Evolutionary conservation across 1,140 invertebrate species (phyloP), one percentile per base, ranked within the genome.

Genomic region (Hormaphis cornu): DNA sequence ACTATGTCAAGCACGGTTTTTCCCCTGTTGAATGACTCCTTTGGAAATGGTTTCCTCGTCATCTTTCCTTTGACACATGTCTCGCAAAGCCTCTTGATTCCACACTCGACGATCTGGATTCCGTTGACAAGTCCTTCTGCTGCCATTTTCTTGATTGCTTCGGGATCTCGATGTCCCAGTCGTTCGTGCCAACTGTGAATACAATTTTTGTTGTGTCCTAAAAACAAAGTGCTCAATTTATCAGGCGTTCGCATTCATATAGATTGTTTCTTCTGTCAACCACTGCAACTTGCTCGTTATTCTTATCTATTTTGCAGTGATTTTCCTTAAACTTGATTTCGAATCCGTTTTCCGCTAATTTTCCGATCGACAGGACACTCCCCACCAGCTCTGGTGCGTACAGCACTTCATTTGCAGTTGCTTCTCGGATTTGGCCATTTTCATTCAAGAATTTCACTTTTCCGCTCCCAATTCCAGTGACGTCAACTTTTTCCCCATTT

Each of bases 81-180:
- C 37, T 70, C 61, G 69, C 74, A 76, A 48, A 74, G 48, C 12
- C 28, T 48, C 50, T 44, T 37, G 40, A 52, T 56, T 20, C n/a
- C 14, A 16, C 35, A 22, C 5, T 54, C 9, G n/a, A 48, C n/a
- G 26, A 30, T 24, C 5, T 24, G 24, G 7, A 70, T 12, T 18
- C 44, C 69, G 3, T 72, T 37, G 7, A 70, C 6, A 16, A 70
- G 8, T 18, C 30, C 24, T 3, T 22, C 48, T 18, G 24, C 50
- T 44, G 37, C 24, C 24, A 76, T 24, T 56, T 69, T 73, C 42
- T 72, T 72, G 9, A 76, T 30, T 37, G 40, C 46, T 22, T 71
- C 52, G 18, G 70, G 66, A 70, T 71, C 73, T n/a, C 75, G 5
- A 58, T 76, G 72, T 14, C 73, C 74, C 1, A 76, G 50, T 48